Conservation (phyloP, 2,113 vertebrate species). For the Spilogale gracilis region DNA sequence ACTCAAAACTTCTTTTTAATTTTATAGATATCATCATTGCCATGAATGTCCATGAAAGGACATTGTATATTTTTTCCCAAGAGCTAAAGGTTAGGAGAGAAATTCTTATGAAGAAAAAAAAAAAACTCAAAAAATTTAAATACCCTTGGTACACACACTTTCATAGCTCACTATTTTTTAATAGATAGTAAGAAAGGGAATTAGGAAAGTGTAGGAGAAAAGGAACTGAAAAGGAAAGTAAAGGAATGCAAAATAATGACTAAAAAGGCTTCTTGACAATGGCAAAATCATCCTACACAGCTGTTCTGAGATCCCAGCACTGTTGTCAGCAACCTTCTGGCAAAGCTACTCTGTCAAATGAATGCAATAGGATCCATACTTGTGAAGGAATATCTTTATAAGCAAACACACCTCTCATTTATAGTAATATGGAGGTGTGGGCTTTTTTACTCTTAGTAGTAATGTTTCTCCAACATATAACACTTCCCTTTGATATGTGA, state of each 20-base stretch:
- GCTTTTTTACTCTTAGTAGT: slow-evolving; percentile 78
- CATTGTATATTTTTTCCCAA: slow-evolving; percentile 55
- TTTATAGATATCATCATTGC: slow-evolving; percentile 23
- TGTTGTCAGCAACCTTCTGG: slow-evolving; percentile 72
- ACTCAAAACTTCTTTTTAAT: neutral
- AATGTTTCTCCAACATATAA: slow-evolving; percentile 82
- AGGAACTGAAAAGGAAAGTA: slow-evolving; percentile 53
- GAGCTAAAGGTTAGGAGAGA: slow-evolving; percentile 16
- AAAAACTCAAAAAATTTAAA: slow-evolving; percentile 28
- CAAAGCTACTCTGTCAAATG: slow-evolving; percentile 71
- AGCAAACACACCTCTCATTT: slow-evolving; percentile 79
- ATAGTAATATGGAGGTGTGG: slow-evolving; percentile 72
- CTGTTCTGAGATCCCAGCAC: slow-evolving; percentile 71
- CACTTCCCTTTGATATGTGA: slow-evolving; percentile 78
- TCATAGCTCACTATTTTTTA: slow-evolving; percentile 48
- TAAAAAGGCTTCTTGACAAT: slow-evolving; percentile 62
- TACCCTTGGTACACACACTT: neutral
- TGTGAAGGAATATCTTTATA: slow-evolving; percentile 75
- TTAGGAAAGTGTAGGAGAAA: slow-evolving; percentile 34
- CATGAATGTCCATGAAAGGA: slow-evolving; percentile 27
- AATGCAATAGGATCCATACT: slow-evolving; percentile 64
- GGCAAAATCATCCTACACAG: slow-evolving; percentile 71
- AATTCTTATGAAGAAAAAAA: slow-evolving; percentile 35
- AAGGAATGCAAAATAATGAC: slow-evolving; percentile 50
- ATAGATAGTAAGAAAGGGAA: slow-evolving; percentile 10